Base-by-base conservation (phyloP, 2,113 vertebrate species). In the Lonchura striata region DNA sequence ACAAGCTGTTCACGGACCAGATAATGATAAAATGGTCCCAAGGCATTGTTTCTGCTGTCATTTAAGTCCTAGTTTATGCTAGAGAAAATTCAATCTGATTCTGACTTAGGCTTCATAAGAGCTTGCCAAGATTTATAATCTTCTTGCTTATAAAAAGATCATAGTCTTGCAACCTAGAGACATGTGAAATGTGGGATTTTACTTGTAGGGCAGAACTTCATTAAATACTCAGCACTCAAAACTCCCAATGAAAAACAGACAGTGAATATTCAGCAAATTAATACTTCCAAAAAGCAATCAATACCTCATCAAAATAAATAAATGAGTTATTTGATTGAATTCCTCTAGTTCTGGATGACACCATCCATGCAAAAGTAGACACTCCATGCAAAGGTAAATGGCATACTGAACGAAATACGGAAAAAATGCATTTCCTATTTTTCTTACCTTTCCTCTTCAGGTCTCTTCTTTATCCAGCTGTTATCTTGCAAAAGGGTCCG, bases 401-500 rank as follows among this genome's bases (percentile, higher is more conserved):
- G 17, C 50, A 66, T 41, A 33, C 33, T 71, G 50, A 94, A 53
- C 10, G 56, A 78, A 80, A 90, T n/a, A 20, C 18, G 4, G 42
- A 65, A 82, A 14, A 60, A 79, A 66, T 63, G 2, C 15, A 52
- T 57, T 57, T 63, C 4, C 3, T 66, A 15, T 54, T 39, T 77
- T 75, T 64, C 82, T 93, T 95, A 98, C 97, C 82, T 97, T 71
- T 99, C 98, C 54, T 99, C 98, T 61, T 98, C 98, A 7, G 96
- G 97, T 6, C 57, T 83, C 63, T 91, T 98, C 97, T 96, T 99
- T 97, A 99, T 99, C 99, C 99, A 99, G 92, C 99, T 99, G 96
- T 94, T 98, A 94, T 99, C 99, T 86, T 98, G 98, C 72, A 99
- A 96, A 66, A 99, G 97, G 15, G 97, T 96, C 30, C 98, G 91